Conservation (phyloP, 2,797 vertebrate genomes). For the Gephyroberyx darwinii region DNA sequence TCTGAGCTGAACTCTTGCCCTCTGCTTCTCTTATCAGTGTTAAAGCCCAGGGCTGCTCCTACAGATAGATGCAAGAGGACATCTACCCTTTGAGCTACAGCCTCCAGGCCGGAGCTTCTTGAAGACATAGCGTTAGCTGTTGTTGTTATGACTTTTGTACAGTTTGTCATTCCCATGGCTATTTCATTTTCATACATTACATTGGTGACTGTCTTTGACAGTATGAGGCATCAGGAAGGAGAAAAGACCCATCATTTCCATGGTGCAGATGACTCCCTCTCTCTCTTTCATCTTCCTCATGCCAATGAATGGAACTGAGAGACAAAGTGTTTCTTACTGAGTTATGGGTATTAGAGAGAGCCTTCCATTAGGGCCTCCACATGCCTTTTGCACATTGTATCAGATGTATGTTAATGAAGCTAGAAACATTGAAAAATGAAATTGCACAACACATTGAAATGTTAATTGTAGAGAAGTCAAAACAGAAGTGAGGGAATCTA, state of each 20-base stretch:
- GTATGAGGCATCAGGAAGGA: slow-evolving; percentile 19
- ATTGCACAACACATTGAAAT: too few species aligned
- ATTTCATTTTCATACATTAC: slow-evolving; percentile 21
- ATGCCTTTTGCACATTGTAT: slow-evolving; percentile 11
- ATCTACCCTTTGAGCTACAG: background rate
- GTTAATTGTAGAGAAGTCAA: too few species aligned
- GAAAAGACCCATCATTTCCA: slow-evolving; percentile 24
- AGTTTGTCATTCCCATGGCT: slow-evolving; percentile 16
- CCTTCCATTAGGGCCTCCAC: slow-evolving; percentile 27
- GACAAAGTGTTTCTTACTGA: slow-evolving; percentile 37
- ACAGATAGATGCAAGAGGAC: slow-evolving; percentile 10
- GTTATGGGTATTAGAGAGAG: slow-evolving; percentile 8
- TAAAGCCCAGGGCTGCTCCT: slow-evolving; percentile 4
- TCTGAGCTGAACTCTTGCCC: slow-evolving; percentile 42
- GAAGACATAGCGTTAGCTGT: slow-evolving; percentile 18
- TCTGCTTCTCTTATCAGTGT: slow-evolving; percentile 15
- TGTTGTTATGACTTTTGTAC: slow-evolving; percentile 13
- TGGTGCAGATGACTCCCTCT: background rate
- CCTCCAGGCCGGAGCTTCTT: background rate
- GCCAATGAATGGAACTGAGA: slow-evolving; percentile 32
- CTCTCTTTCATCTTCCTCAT: slow-evolving; percentile 33
- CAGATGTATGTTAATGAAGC: slow-evolving; percentile 4
- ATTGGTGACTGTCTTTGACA: slow-evolving; percentile 39
- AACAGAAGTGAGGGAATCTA: too few species aligned
- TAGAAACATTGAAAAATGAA: background rate